Base-by-base conservation (phyloP, 2,888 invertebrate genomes). In the Nudaria mundana region DNA sequence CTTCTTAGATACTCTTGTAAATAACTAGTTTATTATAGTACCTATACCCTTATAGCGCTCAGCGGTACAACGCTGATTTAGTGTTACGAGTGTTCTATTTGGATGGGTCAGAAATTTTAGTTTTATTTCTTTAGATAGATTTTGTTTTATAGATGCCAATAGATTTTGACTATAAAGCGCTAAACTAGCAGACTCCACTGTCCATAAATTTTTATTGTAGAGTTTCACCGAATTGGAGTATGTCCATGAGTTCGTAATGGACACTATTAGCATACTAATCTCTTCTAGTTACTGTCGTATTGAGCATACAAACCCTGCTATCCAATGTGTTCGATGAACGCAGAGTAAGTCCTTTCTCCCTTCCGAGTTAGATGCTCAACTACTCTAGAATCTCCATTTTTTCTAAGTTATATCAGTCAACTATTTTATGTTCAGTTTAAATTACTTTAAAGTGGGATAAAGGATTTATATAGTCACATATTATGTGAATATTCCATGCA, bases 41-140 rank as follows among this genome's bases (percentile, higher is more conserved):
- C n/a, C n/a, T n/a, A 54, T 52, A 66, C 57, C 62, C 66, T 52
- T 37, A 65, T 83, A 83, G 81, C 39, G 40, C 52, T 65, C 71
- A 69, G 74, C 66, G 60, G 54, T 62, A 54, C 58, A 52, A 57
- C 66, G 74, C 69, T 69, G 71, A 66, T 58, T 76, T 79, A 71
- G 68, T 55, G 63, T 64, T 68, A 63, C 66, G 75, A 76, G 76
- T 82, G 80, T 78, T 79, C 76, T 83, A 70, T 81, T 82, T 84
- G 88, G 88, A 88, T 88, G 88, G 79, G 89, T 89, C 88, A 87
- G 86, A 83, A 66, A 52, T 67, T 63, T 72, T 76, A 57, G 76
- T 68, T 74, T 71, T 71, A 66, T 71, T 67, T 59, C 56, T 60
- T 56, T 81, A 80, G 74, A 71, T 79, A 81, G 75, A 65, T 69